Conservation (phyloP, 2,113 vertebrate species). For the Galeopterus variegatus region DNA sequence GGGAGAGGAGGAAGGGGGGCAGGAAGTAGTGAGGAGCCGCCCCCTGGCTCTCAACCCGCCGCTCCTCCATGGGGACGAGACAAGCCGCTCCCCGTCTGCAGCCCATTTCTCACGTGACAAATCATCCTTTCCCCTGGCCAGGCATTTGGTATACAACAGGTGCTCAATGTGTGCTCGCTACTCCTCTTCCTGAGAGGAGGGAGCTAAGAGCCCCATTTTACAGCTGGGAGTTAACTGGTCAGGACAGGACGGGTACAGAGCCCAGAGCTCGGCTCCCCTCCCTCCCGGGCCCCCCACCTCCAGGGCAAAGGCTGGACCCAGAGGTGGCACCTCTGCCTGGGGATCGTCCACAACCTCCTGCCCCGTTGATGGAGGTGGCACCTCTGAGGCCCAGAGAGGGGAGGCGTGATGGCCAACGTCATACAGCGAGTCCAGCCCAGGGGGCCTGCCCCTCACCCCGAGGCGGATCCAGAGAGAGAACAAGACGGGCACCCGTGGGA, state of each 20-base stretch:
- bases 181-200: background rate
- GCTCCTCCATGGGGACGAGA: fast-evolving
- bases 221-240: too few species aligned
- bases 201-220: background rate
- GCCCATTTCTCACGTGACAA: background rate
- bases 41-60: background rate
- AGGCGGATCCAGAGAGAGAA: background rate
- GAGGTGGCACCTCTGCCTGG: background rate
- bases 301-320: background rate
- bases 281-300: background rate
- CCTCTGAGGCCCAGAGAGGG: background rate
- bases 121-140: fast-evolving
- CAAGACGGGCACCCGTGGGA: background rate
- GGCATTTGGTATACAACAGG: background rate
- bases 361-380: background rate
- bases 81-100: background rate
- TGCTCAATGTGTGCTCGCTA: background rate
- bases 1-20: background rate
- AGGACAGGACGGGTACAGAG: background rate
- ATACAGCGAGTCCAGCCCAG: background rate
- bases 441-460: fast-evolving
- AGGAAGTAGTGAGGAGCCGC: background rate
- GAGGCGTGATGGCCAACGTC: background rate
- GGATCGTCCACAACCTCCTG: background rate
- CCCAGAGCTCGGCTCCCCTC: background rate